phyloP scores from a whole-genome alignment of 1,140 invertebrate genomes.

The Triops longicaudatus region DNA sequence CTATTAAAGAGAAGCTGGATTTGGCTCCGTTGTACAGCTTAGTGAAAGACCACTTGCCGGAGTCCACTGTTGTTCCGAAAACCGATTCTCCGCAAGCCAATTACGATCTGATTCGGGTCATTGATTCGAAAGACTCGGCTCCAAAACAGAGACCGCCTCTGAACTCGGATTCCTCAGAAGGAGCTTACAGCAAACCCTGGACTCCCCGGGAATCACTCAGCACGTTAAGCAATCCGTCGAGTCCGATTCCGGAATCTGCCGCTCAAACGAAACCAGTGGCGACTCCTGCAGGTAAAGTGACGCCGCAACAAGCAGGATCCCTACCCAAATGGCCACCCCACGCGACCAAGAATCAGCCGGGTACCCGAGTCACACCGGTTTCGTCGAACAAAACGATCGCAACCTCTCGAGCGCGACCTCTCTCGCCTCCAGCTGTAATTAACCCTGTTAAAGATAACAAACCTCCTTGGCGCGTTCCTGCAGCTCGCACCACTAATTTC shows the following conservation, averaged over 20 bases:
- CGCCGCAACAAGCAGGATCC: conserved; percentile 20
- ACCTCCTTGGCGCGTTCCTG: conserved; percentile 21
- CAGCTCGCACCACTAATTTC: not conserved
- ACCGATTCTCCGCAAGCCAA: not conserved
- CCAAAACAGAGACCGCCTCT: conserved; percentile 18
- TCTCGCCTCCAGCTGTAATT: not conserved
- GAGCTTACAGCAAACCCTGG: conserved; percentile 28
- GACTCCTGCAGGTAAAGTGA: not conserved
- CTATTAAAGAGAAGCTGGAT: conserved; percentile 27
- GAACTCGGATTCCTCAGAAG: conserved; percentile 19
- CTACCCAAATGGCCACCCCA: conserved; percentile 26
- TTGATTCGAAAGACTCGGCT: not conserved
- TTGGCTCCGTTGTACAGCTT: conserved; percentile 25
- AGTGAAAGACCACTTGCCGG: conserved; percentile 27
- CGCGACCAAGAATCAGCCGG: not conserved
- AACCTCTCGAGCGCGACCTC: not conserved
- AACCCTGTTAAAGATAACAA: not conserved
- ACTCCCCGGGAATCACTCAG: conserved; percentile 9
- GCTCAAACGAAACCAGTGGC: not conserved
- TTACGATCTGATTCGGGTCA: conserved; percentile 24
- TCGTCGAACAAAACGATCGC: not conserved
- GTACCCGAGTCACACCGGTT: not conserved
- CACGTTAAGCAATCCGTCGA: not conserved
- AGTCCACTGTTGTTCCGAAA: not conserved
- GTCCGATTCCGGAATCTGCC: not conserved